A percentile compares a stretch with the other conserved stretches of the same genome.
phyloP scores from a whole-genome alignment of 2,888 invertebrate species.

The Napeogenes inachia region DNA sequence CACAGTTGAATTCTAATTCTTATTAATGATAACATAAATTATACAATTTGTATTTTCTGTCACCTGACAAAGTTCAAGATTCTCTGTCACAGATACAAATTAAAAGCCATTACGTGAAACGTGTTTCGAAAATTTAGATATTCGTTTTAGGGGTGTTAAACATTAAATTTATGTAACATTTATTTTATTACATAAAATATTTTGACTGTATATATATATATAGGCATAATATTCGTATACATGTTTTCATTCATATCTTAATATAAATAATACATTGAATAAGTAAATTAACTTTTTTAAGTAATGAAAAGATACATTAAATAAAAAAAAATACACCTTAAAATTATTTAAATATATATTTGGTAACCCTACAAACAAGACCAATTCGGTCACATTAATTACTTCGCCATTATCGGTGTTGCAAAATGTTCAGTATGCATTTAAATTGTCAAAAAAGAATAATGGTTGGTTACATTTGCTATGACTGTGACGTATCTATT shows the following conservation, averaged over 20 bases:
- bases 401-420: background rate
- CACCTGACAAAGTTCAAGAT: background rate
- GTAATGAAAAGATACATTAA: background rate
- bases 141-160: background rate
- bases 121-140: slow-evolving; percentile 4
- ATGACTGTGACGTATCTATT: too few relatives aligned
- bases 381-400: background rate
- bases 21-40: background rate
- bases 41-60: background rate
- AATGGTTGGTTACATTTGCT: background rate
- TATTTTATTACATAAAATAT: too few relatives aligned
- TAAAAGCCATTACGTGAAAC: slow-evolving; percentile 5
- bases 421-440: background rate
- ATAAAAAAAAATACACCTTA: background rate
- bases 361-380: background rate
- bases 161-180: background rate
- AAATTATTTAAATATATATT: background rate
- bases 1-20: background rate
- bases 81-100: slow-evolving; percentile 1
- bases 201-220: too few relatives aligned
- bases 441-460: slow-evolving; percentile 4
- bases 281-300: background rate
- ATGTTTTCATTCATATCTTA: too few relatives aligned
- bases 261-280: too few relatives aligned
- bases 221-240: too few relatives aligned